Percentiles rank a stretch among this genome's conserved stretches.
Evolutionary conservation across 92 coral and sea anemone species (phyloP).

Genomic region (Epizoanthus illoricatus): DNA sequence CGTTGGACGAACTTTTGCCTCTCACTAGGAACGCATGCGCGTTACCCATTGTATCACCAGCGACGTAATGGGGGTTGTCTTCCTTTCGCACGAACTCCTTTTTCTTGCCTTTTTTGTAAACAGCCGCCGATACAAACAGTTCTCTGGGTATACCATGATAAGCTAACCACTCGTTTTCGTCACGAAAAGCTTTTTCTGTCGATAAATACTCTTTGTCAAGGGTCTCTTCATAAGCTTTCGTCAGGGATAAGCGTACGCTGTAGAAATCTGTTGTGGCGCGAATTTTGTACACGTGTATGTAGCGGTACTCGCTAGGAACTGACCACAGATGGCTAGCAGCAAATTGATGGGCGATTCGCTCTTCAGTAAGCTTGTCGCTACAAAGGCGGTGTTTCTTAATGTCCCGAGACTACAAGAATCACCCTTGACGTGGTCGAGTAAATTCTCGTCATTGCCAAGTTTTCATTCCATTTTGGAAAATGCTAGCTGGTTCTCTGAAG

Average conservation of each 20-base stretch:
- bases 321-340: background rate
- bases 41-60: background rate
- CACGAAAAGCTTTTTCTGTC: too few relatives aligned
- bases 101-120: background rate
- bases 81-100: background rate
- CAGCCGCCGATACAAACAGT: background rate
- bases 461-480: too few relatives aligned
- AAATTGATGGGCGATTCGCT: background rate
- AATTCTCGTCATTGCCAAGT: too few relatives aligned
- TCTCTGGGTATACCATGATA: background rate
- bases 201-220: background rate
- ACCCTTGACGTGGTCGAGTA: too few relatives aligned
- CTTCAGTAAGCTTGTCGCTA: too few relatives aligned
- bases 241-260: background rate
- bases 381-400: too few relatives aligned
- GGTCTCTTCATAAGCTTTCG: conserved; percentile 1
- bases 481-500: too few relatives aligned
- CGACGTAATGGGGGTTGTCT: background rate
- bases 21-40: background rate
- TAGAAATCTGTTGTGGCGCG: conserved; percentile 14
- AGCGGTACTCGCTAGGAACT: background rate
- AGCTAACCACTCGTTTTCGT: conserved; percentile 7
- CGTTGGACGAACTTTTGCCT: background rate
- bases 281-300: background rate
- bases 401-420: too few relatives aligned